Evolutionary conservation across 2,113 vertebrate species (phyloP).

Genomic region (Chamaea fasciata): DNA sequence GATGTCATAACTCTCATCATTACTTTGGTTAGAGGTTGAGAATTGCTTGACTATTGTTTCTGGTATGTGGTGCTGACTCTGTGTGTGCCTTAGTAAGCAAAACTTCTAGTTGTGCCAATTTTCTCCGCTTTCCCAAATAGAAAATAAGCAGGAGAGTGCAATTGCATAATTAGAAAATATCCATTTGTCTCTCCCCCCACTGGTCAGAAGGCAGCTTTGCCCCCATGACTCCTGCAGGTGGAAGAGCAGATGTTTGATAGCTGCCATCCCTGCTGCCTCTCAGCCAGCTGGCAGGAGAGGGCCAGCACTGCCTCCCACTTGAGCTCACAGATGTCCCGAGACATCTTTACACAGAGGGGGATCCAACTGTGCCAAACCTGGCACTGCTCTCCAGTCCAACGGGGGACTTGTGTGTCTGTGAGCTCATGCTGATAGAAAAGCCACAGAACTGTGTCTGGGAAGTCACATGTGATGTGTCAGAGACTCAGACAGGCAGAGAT

Average conservation of each 20-base stretch:
- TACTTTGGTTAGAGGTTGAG: background rate
- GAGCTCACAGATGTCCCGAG: slow-evolving; percentile 13
- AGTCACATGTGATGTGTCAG: background rate
- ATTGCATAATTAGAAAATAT: slow-evolving; percentile 36
- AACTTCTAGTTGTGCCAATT: slow-evolving; percentile 8
- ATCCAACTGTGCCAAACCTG: background rate
- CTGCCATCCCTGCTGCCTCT: background rate
- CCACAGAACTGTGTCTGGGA: background rate
- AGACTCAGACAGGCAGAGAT: background rate
- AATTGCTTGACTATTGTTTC: background rate
- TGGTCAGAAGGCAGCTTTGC: slow-evolving; percentile 5
- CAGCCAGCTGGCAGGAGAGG: slow-evolving; percentile 36
- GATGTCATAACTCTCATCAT: background rate
- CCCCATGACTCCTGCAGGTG: background rate
- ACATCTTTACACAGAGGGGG: background rate
- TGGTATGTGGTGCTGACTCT: background rate
- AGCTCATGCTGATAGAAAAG: background rate
- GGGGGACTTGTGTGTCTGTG: background rate
- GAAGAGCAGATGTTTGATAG: slow-evolving; percentile 15
- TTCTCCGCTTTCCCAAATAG: slow-evolving; percentile 1
- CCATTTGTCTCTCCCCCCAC: background rate
- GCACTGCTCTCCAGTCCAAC: accelerated
- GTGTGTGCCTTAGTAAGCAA: background rate
- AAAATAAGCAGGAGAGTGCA: slow-evolving; percentile 7
- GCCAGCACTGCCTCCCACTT: background rate